Percentiles rank a stretch among this genome's conserved stretches.
phyloP scores from a whole-genome alignment of 2,797 vertebrate species.

The Karalla daura region DNA sequence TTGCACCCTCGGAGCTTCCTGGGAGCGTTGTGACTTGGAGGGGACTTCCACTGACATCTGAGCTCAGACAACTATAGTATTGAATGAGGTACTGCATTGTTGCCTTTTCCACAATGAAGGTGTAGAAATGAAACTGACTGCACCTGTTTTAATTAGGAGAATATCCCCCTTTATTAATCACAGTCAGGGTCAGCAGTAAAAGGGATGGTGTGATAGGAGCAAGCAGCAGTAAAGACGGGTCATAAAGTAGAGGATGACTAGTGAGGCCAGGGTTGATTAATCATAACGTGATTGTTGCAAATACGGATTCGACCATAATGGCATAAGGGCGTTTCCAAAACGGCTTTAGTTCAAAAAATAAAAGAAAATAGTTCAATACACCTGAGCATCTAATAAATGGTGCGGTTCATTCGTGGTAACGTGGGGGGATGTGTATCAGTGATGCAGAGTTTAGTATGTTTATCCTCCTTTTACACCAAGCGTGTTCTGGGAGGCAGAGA shows the following conservation, averaged over 20 bases:
- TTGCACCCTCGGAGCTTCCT: slow-evolving; percentile 7
- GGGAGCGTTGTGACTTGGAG: slow-evolving; percentile 27
- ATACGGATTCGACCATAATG: neutral
- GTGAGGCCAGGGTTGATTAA: too few species aligned
- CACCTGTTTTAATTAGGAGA: slow-evolving; percentile 20
- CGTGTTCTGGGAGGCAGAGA: slow-evolving; percentile 3
- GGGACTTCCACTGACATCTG: slow-evolving; percentile 76
- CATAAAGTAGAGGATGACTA: too few species aligned
- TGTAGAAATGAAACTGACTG: slow-evolving; percentile 31
- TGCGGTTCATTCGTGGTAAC: slow-evolving; percentile 1
- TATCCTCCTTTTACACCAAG: neutral
- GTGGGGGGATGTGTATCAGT: neutral
- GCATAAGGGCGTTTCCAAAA: slow-evolving; percentile 6
- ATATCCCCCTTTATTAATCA: too few species aligned
- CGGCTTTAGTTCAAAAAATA: neutral
- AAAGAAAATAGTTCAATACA: slow-evolving; percentile 9
- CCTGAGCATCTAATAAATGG: slow-evolving; percentile 7
- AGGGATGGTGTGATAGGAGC: too few species aligned
- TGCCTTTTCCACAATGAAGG: slow-evolving; percentile 34
- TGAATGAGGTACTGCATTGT: slow-evolving; percentile 53
- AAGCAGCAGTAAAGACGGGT: too few species aligned
- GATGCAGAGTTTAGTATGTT: neutral
- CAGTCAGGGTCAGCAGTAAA: too few species aligned
- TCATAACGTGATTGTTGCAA: too few species aligned
- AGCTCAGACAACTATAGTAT: slow-evolving; percentile 34